These are phyloP conservation scores for Clamator glandarius DNA, from an alignment of 2,797 vertebrate genomes.

Conservation along the genomic window DNA sequence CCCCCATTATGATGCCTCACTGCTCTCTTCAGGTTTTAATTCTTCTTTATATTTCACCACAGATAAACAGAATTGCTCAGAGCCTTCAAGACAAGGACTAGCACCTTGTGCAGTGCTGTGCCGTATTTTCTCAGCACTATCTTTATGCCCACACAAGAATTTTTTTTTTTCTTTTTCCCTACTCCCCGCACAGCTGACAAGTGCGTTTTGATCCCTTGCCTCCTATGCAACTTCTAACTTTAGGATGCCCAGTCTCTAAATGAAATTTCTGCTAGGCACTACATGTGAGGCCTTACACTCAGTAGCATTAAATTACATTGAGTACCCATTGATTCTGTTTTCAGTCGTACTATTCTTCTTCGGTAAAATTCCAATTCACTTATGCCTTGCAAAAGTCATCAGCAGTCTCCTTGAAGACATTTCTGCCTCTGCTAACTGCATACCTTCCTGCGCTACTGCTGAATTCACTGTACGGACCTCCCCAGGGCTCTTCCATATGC, in stretches of 20 bases:
- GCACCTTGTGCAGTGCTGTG: neutral
- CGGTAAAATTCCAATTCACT: neutral
- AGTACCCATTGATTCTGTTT: neutral
- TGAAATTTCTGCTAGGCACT: neutral
- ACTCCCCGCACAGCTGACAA: neutral
- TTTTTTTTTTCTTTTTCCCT: neutral
- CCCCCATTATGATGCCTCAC: neutral
- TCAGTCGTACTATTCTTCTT: neutral
- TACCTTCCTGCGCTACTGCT: neutral
- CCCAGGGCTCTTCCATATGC: neutral
- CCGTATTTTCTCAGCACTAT: neutral
- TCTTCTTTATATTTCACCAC: neutral
- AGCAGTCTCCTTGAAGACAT: neutral
- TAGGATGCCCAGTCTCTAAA: neutral
- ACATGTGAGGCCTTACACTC: neutral
- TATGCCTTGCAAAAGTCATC: neutral
- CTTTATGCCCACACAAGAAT: neutral
- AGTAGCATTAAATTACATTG: no score
- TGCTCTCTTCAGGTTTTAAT: neutral
- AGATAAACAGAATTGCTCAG: neutral
- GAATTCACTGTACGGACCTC: rapidly evolving
- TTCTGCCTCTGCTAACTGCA: neutral
- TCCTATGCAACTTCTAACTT: neutral
- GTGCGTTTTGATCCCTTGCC: neutral
- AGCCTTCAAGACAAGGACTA: neutral